phyloP scores from a whole-genome alignment of 2,797 vertebrate genomes.

The Sternarchorhynchus goeldii region DNA sequence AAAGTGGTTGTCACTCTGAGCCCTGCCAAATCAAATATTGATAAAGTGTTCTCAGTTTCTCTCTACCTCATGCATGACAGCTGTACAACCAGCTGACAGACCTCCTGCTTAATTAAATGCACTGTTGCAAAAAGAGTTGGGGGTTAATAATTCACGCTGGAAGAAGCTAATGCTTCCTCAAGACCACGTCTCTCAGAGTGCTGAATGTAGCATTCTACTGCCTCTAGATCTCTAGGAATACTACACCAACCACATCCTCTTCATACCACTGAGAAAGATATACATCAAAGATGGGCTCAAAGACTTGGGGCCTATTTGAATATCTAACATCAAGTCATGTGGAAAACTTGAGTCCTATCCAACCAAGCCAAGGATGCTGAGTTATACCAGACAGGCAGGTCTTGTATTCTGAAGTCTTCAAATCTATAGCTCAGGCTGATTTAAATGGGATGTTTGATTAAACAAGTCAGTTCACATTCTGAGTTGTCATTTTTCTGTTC shows the following conservation, averaged over 20 bases:
- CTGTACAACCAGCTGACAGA: conserved; percentile 51
- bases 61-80: conserved; percentile 63
- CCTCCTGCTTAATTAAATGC: conserved; percentile 61
- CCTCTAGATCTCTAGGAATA: not conserved
- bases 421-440: not conserved
- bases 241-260: not conserved
- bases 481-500: not conserved
- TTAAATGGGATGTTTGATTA: not conserved
- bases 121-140: conserved; percentile 27
- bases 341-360: not conserved
- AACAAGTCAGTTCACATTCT: not conserved
- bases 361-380: not conserved
- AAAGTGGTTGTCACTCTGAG: conserved; percentile 43
- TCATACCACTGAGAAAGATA: conserved; percentile 26
- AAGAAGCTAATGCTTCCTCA: conserved; percentile 50
- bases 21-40: conserved; percentile 71
- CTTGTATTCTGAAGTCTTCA: not conserved
- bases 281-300: conserved; percentile 37
- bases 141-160: conserved; percentile 62
- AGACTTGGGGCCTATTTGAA: conserved; percentile 52
- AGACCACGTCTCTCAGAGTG: conserved; percentile 27
- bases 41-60: conserved; percentile 70
- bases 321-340: not conserved
- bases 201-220: conserved; percentile 9
- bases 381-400: not conserved